A percentile compares a stretch with the other conserved stretches of the same genome.
These are phyloP conservation scores for Spatula clypeata DNA, from an alignment of 2,797 vertebrate species.

Conservation along the genomic window DNA sequence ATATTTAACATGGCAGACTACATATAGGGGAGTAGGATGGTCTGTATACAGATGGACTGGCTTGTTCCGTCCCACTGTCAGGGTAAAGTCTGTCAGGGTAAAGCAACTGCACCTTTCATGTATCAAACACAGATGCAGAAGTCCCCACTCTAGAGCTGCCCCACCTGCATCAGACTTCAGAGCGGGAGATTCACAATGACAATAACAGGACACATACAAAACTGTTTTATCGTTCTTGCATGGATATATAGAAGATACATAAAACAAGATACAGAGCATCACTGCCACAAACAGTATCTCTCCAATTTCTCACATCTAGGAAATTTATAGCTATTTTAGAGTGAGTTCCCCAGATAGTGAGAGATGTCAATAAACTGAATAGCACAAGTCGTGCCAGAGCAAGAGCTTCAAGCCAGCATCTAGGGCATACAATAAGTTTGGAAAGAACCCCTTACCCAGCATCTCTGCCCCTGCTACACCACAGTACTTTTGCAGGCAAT, in stretches of 20 bases:
- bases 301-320: background rate
- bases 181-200: background rate
- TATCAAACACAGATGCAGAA: background rate
- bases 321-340: background rate
- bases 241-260: background rate
- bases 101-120: background rate
- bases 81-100: background rate
- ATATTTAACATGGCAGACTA: background rate
- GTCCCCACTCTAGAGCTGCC: background rate
- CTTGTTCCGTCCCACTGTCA: background rate
- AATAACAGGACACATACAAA: background rate
- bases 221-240: rapidly evolving
- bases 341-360: background rate
- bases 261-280: rapidly evolving
- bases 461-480: background rate
- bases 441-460: background rate
- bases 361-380: background rate
- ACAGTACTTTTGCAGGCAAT: background rate
- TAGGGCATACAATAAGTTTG: background rate
- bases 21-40: background rate
- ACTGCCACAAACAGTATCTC: background rate
- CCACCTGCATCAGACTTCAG: background rate
- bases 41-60: background rate
- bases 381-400: background rate
- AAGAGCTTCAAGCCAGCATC: background rate